Conservation (phyloP, 2,113 vertebrate genomes). For the Emydocephalus ijimae region DNA sequence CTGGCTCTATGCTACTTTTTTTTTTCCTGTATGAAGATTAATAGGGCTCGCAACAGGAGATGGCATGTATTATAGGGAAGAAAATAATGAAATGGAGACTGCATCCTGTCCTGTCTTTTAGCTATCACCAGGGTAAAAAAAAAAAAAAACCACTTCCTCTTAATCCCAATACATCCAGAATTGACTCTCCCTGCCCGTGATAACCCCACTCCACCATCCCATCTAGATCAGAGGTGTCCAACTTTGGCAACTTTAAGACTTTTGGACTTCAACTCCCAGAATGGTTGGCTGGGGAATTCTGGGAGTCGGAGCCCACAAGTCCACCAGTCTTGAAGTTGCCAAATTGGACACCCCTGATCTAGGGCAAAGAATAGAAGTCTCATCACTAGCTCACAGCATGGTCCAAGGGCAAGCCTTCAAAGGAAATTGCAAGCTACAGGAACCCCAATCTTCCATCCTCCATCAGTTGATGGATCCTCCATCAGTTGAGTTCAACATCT, state of each 20-base stretch:
- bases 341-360: background rate
- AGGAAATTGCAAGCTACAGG: background rate
- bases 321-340: background rate
- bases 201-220: background rate
- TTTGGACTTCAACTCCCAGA: background rate
- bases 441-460: background rate
- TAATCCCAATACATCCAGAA: background rate
- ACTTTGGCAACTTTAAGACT: background rate
- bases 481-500: background rate
- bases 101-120: background rate
- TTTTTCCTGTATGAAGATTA: background rate
- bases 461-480: background rate
- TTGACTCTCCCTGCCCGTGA: background rate
- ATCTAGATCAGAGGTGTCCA: background rate
- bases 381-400: background rate
- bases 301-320: background rate
- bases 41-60: background rate
- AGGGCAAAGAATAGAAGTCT: background rate
- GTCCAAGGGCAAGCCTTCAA: background rate
- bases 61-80: background rate
- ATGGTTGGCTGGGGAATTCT: background rate
- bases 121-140: background rate
- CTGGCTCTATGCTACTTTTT: background rate
- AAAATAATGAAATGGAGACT: background rate
- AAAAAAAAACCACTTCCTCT: background rate